Base-by-base conservation (phyloP, 2,888 invertebrate genomes). In the Unio pictorum region DNA sequence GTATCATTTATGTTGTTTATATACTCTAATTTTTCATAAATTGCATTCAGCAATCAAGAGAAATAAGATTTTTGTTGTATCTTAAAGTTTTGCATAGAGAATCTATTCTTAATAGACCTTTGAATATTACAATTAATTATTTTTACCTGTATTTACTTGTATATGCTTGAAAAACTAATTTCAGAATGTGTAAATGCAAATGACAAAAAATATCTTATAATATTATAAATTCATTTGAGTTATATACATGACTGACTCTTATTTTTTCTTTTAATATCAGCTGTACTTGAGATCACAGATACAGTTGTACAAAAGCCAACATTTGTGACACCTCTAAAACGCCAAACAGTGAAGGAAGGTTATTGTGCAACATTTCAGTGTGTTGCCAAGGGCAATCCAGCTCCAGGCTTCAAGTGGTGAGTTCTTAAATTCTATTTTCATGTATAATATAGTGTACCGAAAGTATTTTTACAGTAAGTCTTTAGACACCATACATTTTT, bases 331-430 rank as follows among this genome's bases (percentile, higher is more conserved):
- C 72, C 69, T 7, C 61, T 81, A 62, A 74, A 76, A 57, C 68
- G 78, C 67, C 68, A 73, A 56, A 78, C 75, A 5, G 73, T 75
- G 3, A 69, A 79, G 55, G 76, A 80, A 57, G 81, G 80, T 18
- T 71, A 75, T 28, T 55, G 74, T 28, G 70, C 78, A 23, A 72
- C 73, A 17, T 70, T 81, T 59, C 73, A 71, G 5, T 79, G 78
- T 15, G 64, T 74, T 28, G 81, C 73, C 11, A 74, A 72, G 18
- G 81, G 78, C 17, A 64, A 64, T 56, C 81, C 81, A 2, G 26
- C 71, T 15, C 80, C 81, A 5, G 73, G 74, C 54, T 76, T 79
- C 55, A 75, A 76, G 70, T 81, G 81, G 81, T 81, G 68, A 66
- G 66, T 55, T 28, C 4, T 26, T 34, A 26, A 20, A 30, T 28